These are phyloP conservation scores for rat (Rattus norvegicus) DNA, from an alignment of 2,113 vertebrate species.

Conservation along the genomic window GRCr8 NC_086036.1:39948001-39948500, in stretches of 20 bases:
- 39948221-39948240: not conserved
- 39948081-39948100: not conserved
- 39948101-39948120: not conserved
- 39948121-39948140: not conserved
- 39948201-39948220: not conserved
- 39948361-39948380: not conserved
- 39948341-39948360: not conserved
- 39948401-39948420: not conserved
- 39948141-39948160: not conserved
- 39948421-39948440: accelerated
- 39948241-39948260: not conserved
- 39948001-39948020: not conserved
- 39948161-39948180: not conserved
- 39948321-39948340: not conserved
- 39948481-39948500: conserved; percentile 4
- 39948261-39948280: not conserved
- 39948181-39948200: not conserved
- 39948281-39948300: not conserved
- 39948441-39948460: not conserved
- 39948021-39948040: not conserved
- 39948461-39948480: not conserved
- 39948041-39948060: not conserved
- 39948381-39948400: not conserved
- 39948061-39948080: not conserved
- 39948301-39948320: not conserved